These are phyloP conservation scores for Tenebrio molitor DNA, from an alignment of 1,140 invertebrate species.

Conservation along the genomic window DNA sequence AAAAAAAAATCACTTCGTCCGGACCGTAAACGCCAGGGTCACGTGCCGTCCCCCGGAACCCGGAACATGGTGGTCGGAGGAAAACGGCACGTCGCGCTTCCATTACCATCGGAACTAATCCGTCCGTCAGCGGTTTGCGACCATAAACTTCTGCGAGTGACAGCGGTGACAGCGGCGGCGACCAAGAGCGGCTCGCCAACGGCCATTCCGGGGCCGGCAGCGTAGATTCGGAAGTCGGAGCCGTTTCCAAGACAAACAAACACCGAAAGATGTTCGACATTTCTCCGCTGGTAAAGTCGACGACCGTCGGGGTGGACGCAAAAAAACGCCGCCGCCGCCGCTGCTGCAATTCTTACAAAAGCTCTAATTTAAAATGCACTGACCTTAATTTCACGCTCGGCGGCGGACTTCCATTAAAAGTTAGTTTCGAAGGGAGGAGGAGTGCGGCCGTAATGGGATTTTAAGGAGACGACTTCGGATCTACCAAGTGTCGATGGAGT, in stretches of 20 bases:
- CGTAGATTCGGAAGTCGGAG: slow-evolving; percentile 8
- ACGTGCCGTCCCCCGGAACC: slow-evolving; percentile 1
- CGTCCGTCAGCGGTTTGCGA: slow-evolving; percentile 48
- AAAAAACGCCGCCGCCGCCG: neutral
- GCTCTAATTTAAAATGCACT: slow-evolving; percentile 29
- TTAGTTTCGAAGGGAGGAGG: neutral
- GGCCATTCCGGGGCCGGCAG: slow-evolving; percentile 12
- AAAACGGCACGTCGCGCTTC: slow-evolving; percentile 37
- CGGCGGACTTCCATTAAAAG: slow-evolving; percentile 25
- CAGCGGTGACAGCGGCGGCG: slow-evolving; percentile 8
- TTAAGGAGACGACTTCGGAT: no score
- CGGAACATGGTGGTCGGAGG: neutral
- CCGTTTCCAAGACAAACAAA: slow-evolving; percentile 24
- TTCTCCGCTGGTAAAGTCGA: neutral
- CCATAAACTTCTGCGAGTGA: slow-evolving; percentile 47
- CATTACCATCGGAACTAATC: slow-evolving; percentile 47
- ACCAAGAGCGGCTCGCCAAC: slow-evolving; percentile 14
- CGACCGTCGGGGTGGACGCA: neutral
- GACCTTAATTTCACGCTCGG: slow-evolving; percentile 33
- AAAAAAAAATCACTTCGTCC: no score
- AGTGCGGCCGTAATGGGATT: neutral
- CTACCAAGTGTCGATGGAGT: no score
- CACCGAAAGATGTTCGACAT: slow-evolving; percentile 20
- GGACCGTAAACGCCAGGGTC: slow-evolving; percentile 31
- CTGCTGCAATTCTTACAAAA: slow-evolving; percentile 17